Base-by-base conservation (phyloP, 2,113 vertebrate genomes). In the Atractosteus spatula region DNA sequence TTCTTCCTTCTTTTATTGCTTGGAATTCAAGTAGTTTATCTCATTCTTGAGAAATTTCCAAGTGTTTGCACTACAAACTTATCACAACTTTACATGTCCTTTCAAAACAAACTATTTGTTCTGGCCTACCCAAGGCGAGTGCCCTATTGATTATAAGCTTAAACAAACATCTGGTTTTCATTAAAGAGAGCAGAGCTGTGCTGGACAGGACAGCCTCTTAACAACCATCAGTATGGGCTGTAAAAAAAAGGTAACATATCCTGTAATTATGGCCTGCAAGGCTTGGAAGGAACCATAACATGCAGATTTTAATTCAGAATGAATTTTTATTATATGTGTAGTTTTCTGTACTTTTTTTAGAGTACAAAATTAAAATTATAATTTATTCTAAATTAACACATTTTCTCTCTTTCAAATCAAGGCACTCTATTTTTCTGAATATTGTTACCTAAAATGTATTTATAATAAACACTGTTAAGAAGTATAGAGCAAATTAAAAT, bases 81-180 rank as follows among this genome's bases (percentile, higher is more conserved):
- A 89, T 89, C 89, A 70, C 71, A 1, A 76, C 86, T 88, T 89
- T 87, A 83, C 92, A 87, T 89, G 86, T 85, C 80, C 88, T 91
- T 87, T 92, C 85, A 90, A 91, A 95, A 94, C 92, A 93, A 92
- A 89, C 83, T 84, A 91, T 93, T 90, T 89, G 87, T 84, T 85
- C 86, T 91, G 80, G 88, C 89, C 92, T 92, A 90, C 87, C 90
- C 54, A 59, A 83, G 91, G 87, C 69, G 80, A 89, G 90, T 85
- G 81, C 84, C 78, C 78, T 86, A 95, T 95, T 92, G 94, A 95
- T 95, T 94, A 93, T 93, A 89, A 86, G 85, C 85, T 86, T 85
- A 92, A 94, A 88, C 87, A 86, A 88, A 92, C 91, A 96, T 95
- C 94, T 98, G 96, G 91, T 88, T 93, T 92, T 85, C 92, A 94